Conservation (phyloP, 2,888 invertebrate genomes). For the Pyrocoelia pectoralis region DNA sequence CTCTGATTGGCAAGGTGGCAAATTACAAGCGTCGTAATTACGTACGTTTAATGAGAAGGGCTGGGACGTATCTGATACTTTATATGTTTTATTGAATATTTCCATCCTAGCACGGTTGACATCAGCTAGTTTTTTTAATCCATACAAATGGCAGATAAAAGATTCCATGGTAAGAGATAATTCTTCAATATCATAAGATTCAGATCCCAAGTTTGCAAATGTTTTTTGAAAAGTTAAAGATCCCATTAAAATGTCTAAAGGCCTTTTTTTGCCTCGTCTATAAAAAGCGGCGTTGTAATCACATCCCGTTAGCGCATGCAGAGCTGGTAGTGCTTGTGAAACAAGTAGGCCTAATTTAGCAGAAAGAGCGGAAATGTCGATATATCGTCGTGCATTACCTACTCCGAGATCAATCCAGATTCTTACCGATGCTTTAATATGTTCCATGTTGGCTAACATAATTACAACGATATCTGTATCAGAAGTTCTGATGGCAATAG, state of each 20-base stretch:
- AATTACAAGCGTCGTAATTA: slow-evolving; percentile 46
- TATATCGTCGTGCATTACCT: slow-evolving; percentile 38
- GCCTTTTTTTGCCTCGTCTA: slow-evolving; percentile 37
- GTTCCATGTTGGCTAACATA: slow-evolving; percentile 42
- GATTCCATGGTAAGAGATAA: background rate
- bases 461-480: slow-evolving; percentile 39
- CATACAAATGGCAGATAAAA: background rate
- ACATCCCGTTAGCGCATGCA: slow-evolving; percentile 39
- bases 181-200: background rate
- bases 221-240: background rate
- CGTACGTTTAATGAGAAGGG: slow-evolving; percentile 44
- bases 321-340: slow-evolving; percentile 38
- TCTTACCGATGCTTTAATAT: slow-evolving; percentile 31
- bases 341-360: slow-evolving; percentile 35
- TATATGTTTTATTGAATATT: slow-evolving; percentile 37
- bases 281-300: slow-evolving; percentile 40
- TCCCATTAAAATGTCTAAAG: slow-evolving; percentile 21
- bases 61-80: slow-evolving; percentile 43
- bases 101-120: background rate
- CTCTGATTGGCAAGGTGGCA: slow-evolving; percentile 46
- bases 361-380: slow-evolving; percentile 38
- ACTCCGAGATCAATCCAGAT: slow-evolving; percentile 40
- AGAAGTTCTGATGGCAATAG: slow-evolving; percentile 33
- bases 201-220: background rate
- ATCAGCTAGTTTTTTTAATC: background rate